A percentile compares a stretch with the other conserved stretches of the same genome.
phyloP scores from a whole-genome alignment of 1,140 invertebrate species.

The Trissolcus basalis region DNA sequence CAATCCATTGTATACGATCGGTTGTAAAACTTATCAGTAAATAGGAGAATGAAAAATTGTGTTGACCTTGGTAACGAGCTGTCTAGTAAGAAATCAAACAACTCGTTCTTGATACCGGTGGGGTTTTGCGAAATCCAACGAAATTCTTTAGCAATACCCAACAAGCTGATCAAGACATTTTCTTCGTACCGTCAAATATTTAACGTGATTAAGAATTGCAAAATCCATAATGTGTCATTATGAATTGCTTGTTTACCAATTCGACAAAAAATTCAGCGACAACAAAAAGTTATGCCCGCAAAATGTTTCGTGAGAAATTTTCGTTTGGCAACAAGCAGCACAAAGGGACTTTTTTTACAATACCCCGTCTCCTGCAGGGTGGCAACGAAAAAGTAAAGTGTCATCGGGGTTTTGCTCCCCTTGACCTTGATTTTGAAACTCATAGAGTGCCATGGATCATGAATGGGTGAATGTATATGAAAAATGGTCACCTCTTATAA shows the following conservation, averaged over 20 bases:
- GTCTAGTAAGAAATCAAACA: neutral
- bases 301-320: slow-evolving; percentile 20
- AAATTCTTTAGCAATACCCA: neutral
- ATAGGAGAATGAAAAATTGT: no score
- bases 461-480: slow-evolving; percentile 10
- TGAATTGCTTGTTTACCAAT: no score
- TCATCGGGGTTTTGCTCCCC: slow-evolving; percentile 3
- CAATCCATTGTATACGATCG: no score
- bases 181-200: no score
- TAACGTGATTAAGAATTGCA: no score
- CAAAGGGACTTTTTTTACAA: neutral
- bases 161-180: neutral
- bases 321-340: neutral
- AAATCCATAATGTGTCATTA: no score
- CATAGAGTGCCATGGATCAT: slow-evolving; percentile 11
- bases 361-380: neutral
- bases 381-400: slow-evolving; percentile 17
- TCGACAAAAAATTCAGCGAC: no score
- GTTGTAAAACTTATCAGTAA: no score
- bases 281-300: no score
- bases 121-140: slow-evolving; percentile 11
- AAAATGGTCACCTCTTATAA: slow-evolving; percentile 5
- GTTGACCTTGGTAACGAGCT: no score
- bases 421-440: slow-evolving; percentile 19
- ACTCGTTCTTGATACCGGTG: neutral